Evolutionary conservation across 2,113 vertebrate species (phyloP).

Genomic region (Lontra canadensis): DNA sequence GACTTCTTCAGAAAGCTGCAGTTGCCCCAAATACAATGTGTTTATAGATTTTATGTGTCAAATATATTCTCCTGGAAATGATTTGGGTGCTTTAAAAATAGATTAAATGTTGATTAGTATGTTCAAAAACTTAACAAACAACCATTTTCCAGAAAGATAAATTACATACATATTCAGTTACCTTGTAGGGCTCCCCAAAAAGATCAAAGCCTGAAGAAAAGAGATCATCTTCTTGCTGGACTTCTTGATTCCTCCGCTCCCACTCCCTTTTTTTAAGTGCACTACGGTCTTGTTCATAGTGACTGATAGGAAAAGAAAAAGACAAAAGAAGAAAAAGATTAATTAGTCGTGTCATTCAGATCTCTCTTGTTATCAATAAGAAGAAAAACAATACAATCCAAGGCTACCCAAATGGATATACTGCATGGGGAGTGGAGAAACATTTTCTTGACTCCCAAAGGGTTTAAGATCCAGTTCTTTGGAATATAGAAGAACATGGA

Average conservation of each 20-base stretch:
- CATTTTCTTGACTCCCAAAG: neutral
- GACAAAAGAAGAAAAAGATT: slow-evolving; percentile 62
- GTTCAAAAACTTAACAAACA: slow-evolving; percentile 33
- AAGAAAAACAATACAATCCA: slow-evolving; percentile 18
- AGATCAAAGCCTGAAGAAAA: slow-evolving; percentile 98
- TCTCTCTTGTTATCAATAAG: slow-evolving; percentile 19
- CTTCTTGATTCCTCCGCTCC: slow-evolving; percentile 98
- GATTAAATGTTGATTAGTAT: slow-evolving; percentile 49
- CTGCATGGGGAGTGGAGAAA: neutral
- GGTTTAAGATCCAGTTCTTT: slow-evolving; percentile 13
- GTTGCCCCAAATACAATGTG: slow-evolving; percentile 52
- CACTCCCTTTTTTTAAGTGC: slow-evolving; percentile 97
- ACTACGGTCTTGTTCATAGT: slow-evolving; percentile 96
- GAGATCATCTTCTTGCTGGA: slow-evolving; percentile 98
- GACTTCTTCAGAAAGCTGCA: slow-evolving; percentile 68
- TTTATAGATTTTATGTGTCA: slow-evolving; percentile 49
- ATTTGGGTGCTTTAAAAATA: slow-evolving; percentile 65
- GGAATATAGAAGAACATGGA: neutral
- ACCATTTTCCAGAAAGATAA: slow-evolving; percentile 54
- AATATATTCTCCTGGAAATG: slow-evolving; percentile 63
- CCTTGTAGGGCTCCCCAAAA: slow-evolving; percentile 99
- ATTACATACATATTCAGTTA: slow-evolving; percentile 80
- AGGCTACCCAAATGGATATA: neutral
- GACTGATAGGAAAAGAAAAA: slow-evolving; percentile 84
- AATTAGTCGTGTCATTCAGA: slow-evolving; percentile 50